Evolutionary conservation across 2,888 invertebrate genomes (phyloP).

Genomic region (Noctua janthina): DNA sequence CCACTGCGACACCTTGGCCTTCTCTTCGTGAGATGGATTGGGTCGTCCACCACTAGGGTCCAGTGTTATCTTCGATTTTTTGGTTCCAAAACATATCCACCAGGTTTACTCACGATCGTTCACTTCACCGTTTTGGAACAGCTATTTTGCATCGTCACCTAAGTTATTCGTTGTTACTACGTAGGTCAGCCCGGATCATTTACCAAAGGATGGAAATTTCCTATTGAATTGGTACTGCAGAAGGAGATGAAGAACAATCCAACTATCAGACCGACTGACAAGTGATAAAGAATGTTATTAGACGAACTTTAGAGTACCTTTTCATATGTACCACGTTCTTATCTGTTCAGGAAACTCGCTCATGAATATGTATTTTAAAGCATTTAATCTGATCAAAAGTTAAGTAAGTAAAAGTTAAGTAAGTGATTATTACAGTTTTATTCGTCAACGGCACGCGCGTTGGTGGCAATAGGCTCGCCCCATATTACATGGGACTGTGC

Average conservation of each 20-base stretch:
- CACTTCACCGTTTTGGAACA: too few relatives aligned
- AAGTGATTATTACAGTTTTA: neutral
- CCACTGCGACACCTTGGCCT: too few relatives aligned
- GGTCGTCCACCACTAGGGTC: too few relatives aligned
- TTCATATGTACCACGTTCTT: neutral
- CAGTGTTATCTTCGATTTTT: too few relatives aligned
- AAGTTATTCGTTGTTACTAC: too few relatives aligned
- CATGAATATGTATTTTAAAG: neutral
- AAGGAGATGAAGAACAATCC: neutral
- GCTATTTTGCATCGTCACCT: too few relatives aligned
- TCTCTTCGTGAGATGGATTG: too few relatives aligned
- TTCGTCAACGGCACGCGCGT: neutral
- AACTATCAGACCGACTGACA: neutral
- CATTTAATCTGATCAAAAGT: neutral
- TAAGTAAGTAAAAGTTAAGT: neutral
- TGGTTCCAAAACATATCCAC: too few relatives aligned
- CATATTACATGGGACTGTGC: neutral
- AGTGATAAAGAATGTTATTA: neutral
- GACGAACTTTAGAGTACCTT: neutral
- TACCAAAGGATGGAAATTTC: neutral
- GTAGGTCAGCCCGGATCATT: too few relatives aligned
- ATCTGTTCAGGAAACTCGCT: neutral
- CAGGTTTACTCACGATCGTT: too few relatives aligned
- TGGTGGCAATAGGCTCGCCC: neutral
- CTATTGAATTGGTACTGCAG: neutral